Conservation (phyloP, 1,140 invertebrate species). For the Lanistes nyassanus region DNA sequence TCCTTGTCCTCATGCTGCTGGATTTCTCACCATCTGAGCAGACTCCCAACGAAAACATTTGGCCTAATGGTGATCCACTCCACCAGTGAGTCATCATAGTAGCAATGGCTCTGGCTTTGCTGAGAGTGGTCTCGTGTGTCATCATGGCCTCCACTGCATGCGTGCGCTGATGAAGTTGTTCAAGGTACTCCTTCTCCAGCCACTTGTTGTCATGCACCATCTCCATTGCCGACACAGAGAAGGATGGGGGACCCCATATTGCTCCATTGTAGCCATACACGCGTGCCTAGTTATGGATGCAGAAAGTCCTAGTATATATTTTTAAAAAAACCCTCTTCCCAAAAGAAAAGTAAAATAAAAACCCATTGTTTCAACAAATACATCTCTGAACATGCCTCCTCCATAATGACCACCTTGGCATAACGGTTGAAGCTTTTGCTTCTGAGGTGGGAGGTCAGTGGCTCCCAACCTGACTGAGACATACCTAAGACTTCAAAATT, state of each 20-base stretch:
- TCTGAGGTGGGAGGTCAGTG: too few species aligned
- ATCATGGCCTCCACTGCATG: slow-evolving; percentile 31
- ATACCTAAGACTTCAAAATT: too few species aligned
- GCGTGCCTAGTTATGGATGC: slow-evolving; percentile 19
- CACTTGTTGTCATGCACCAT: slow-evolving; percentile 62
- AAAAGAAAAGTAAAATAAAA: too few species aligned
- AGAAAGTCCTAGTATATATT: too few species aligned
- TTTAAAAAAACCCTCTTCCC: too few species aligned
- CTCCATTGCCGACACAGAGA: slow-evolving; percentile 53
- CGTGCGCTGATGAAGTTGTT: slow-evolving; percentile 41
- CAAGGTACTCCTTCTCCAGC: slow-evolving; percentile 57
- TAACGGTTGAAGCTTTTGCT: too few species aligned
- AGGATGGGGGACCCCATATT: slow-evolving; percentile 62
- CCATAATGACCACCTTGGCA: too few species aligned
- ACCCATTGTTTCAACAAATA: too few species aligned
- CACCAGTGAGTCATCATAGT: slow-evolving; percentile 58
- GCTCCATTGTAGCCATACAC: slow-evolving; percentile 63
- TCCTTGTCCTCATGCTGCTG: too few species aligned
- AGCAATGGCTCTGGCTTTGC: slow-evolving; percentile 48
- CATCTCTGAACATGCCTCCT: too few species aligned
- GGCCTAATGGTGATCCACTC: slow-evolving; percentile 51
- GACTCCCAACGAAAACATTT: slow-evolving; percentile 60
- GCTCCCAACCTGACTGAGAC: too few species aligned
- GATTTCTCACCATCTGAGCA: slow-evolving; percentile 55
- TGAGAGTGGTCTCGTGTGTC: slow-evolving; percentile 40